phyloP scores from a whole-genome alignment of 2,888 invertebrate species.

The Achlya flavicornis region DNA sequence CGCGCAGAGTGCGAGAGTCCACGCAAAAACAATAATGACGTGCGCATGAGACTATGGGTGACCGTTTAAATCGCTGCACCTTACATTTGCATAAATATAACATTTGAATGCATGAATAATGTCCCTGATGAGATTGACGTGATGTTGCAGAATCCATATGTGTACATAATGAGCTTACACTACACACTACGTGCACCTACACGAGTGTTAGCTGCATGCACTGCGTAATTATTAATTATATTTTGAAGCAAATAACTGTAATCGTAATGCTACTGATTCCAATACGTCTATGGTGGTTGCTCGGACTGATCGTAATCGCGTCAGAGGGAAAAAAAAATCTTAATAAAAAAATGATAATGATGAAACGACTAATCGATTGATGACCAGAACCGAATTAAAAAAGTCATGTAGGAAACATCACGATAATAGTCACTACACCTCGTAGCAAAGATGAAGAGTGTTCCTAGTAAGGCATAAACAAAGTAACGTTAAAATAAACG shows the following conservation, averaged over 20 bases:
- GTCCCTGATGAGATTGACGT: background rate
- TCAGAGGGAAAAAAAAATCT: too few relatives aligned
- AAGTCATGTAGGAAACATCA: too few relatives aligned
- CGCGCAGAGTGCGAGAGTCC: background rate
- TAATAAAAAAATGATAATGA: too few relatives aligned
- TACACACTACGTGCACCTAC: background rate
- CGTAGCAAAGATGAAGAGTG: too few relatives aligned
- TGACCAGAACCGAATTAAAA: too few relatives aligned
- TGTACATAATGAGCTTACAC: background rate
- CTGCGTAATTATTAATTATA: background rate
- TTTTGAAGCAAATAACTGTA: too few relatives aligned
- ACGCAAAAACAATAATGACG: background rate
- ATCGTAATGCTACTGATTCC: too few relatives aligned
- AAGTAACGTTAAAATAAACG: background rate
- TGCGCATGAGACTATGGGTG: background rate
- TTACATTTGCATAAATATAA: constrained; percentile 4
- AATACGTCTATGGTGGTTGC: too few relatives aligned
- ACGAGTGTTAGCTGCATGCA: background rate
- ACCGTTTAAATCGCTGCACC: constrained; percentile 3
- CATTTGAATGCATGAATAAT: constrained; percentile 9
- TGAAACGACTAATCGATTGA: too few relatives aligned
- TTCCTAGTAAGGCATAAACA: too few relatives aligned
- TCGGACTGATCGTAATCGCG: too few relatives aligned
- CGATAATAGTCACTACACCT: too few relatives aligned
- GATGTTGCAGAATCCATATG: background rate